Evolutionary conservation across 2,113 vertebrate genomes (phyloP).

Genomic region (Micronisus gabar): DNA sequence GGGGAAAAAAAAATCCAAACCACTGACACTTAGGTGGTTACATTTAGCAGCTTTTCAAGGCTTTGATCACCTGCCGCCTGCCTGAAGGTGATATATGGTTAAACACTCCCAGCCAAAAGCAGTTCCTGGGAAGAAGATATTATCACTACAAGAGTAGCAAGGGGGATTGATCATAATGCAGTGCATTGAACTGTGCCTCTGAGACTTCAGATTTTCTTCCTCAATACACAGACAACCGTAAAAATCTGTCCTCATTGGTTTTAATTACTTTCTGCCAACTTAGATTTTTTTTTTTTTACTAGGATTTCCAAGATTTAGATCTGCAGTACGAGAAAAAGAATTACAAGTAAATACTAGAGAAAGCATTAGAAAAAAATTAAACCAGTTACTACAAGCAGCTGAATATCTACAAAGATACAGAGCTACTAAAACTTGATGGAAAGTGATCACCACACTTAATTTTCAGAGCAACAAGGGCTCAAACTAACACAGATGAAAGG

Average conservation of each 20-base stretch:
- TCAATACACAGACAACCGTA: not conserved
- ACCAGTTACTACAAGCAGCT: not conserved
- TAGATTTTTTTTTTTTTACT: not conserved
- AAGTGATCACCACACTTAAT: not conserved
- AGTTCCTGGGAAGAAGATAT: not conserved
- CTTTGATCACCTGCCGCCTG: constrained; percentile 46
- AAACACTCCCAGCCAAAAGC: constrained; percentile 31
- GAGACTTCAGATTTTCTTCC: not conserved
- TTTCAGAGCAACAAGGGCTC: not conserved
- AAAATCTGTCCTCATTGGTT: not conserved
- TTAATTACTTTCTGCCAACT: not conserved
- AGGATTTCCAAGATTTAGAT: not conserved
- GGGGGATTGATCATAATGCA: not conserved
- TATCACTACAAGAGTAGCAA: not conserved
- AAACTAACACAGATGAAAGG: not conserved
- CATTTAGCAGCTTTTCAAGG: constrained; percentile 44
- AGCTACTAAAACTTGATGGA: not conserved
- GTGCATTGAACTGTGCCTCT: not conserved
- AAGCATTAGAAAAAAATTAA: not conserved
- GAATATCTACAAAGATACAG: not conserved
- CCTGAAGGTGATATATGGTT: constrained; percentile 35
- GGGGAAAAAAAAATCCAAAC: not conserved
- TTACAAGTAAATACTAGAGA: not conserved
- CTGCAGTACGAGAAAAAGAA: not conserved
- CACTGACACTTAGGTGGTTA: constrained; percentile 33